Percentiles rank a stretch among this genome's conserved stretches.
Evolutionary conservation across 2,113 vertebrate species (phyloP).

Genomic region (Hippocampus guttulatus): DNA sequence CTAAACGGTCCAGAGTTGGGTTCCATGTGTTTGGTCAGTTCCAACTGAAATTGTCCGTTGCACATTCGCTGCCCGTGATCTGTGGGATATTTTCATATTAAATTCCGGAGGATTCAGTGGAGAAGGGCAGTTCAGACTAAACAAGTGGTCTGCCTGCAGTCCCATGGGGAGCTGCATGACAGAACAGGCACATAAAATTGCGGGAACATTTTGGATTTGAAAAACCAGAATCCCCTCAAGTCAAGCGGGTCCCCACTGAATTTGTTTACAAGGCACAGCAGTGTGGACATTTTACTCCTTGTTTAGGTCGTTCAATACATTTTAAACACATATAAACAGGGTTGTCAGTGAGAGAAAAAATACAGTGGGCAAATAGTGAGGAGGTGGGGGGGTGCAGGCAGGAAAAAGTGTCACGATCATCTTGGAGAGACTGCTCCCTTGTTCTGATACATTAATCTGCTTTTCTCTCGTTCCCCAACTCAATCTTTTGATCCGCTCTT

Average conservation of each 20-base stretch:
- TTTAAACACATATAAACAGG: constrained; percentile 15
- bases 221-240: constrained; percentile 6
- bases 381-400: constrained; percentile 20
- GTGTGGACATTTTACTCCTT: not conserved
- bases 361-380: constrained; percentile 20
- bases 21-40: constrained; percentile 34
- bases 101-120: constrained; percentile 19
- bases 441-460: constrained; percentile 68
- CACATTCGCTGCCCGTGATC: constrained; percentile 24
- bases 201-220: constrained; percentile 5
- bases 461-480: constrained; percentile 52
- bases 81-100: constrained; percentile 31
- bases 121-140: constrained; percentile 49
- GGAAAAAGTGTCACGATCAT: constrained; percentile 41
- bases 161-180: constrained; percentile 31
- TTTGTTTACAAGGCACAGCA: not conserved
- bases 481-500: constrained; percentile 69
- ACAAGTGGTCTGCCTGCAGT: constrained; percentile 45
- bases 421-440: constrained; percentile 61
- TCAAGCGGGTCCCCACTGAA: not conserved
- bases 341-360: constrained; percentile 22
- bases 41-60: constrained; percentile 31
- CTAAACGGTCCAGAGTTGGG: constrained; percentile 26
- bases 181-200: constrained; percentile 16
- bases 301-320: constrained; percentile 15